phyloP scores from a whole-genome alignment of 2,888 invertebrate species.

The Rhimphoctona megacephalus region DNA sequence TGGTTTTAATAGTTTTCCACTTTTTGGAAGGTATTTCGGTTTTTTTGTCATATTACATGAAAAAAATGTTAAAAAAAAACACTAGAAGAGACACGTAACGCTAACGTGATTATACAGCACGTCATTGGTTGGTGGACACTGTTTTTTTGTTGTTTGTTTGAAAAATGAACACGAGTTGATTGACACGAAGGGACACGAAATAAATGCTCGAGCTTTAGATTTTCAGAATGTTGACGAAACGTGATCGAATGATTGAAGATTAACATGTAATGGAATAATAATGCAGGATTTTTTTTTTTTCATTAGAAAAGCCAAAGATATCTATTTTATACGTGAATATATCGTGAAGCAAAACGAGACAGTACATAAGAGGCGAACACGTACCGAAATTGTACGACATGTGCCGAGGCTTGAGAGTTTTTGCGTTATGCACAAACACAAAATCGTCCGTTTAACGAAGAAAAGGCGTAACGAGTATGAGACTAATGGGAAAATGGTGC shows the following conservation, averaged over 20 bases:
- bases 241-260: neutral
- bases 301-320: neutral
- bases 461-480: slow-evolving; percentile 13
- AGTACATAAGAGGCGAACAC: neutral
- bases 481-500: neutral
- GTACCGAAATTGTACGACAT: slow-evolving; percentile 44
- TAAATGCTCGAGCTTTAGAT: neutral
- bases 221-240: neutral
- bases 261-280: neutral
- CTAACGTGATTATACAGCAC: neutral
- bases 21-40: neutral
- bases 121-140: neutral
- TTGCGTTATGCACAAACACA: slow-evolving; percentile 12
- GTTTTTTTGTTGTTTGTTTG: neutral
- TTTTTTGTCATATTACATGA: neutral
- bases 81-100: neutral
- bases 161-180: neutral
- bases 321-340: neutral
- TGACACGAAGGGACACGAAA: neutral
- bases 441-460: neutral
- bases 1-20: neutral
- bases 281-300: neutral
- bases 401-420: slow-evolving; percentile 23
- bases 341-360: neutral
- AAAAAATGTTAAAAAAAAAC: neutral